Evolutionary conservation across 2,797 vertebrate genomes (phyloP).

Genomic region (Nothura maculosa): DNA sequence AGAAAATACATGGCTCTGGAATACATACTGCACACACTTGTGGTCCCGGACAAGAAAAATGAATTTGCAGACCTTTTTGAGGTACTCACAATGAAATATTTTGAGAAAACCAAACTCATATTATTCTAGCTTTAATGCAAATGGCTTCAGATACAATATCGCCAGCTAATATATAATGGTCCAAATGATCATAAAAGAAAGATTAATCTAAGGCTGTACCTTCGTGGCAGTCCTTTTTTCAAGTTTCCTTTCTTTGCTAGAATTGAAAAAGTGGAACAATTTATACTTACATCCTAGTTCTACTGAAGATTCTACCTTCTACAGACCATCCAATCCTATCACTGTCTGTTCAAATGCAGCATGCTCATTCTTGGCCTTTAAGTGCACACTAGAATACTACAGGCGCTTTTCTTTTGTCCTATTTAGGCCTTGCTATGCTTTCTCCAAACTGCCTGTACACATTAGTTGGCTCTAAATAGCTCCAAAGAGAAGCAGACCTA

Average conservation of each 20-base stretch:
- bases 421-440: not conserved
- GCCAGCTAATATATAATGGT: not conserved
- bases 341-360: not conserved
- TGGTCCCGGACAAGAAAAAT: constrained; percentile 27
- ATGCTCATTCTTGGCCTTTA: not conserved
- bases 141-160: not conserved
- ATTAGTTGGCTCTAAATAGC: not conserved
- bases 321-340: not conserved
- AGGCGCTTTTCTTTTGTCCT: not conserved
- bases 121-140: not conserved
- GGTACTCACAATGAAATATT: not conserved
- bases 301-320: not conserved
- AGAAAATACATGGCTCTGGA: constrained; percentile 11
- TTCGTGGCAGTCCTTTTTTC: not conserved
- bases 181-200: not conserved
- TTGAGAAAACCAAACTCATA: constrained; percentile 12
- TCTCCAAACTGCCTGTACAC: not conserved
- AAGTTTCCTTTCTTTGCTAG: not conserved
- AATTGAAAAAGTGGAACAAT: not conserved
- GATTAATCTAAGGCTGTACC: not conserved
- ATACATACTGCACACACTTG: not conserved
- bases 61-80: not conserved
- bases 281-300: not conserved
- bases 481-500: not conserved
- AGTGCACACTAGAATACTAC: not conserved